Conservation (phyloP, 1,140 invertebrate species). For the Frieseomelitta varia region DNA sequence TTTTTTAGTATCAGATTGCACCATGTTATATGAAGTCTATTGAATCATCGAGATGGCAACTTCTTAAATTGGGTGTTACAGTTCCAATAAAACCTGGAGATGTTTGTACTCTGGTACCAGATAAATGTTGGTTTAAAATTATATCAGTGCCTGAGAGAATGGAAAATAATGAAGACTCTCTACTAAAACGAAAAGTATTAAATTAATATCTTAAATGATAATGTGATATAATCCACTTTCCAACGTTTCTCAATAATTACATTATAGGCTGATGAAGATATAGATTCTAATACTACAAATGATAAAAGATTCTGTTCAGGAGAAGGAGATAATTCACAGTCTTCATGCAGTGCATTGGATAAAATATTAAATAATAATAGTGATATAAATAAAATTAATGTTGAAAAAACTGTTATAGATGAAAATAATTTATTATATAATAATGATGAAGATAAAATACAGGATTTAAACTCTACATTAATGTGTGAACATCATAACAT, state of each 20-base stretch:
- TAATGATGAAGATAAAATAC: neutral
- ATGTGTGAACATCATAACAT: neutral
- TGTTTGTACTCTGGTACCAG: slow-evolving; percentile 58
- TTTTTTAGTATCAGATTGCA: slow-evolving; percentile 59
- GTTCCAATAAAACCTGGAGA: slow-evolving; percentile 62
- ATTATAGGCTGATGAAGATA: slow-evolving; percentile 51
- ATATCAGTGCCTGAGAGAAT: slow-evolving; percentile 47
- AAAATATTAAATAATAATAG: neutral
- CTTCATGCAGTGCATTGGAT: neutral
- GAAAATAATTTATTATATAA: neutral
- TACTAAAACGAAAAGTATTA: slow-evolving; percentile 61
- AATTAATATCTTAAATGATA: neutral
- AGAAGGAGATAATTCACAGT: slow-evolving; percentile 30
- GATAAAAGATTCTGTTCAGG: slow-evolving; percentile 58
- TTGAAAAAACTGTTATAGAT: neutral
- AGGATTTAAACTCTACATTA: slow-evolving; percentile 4
- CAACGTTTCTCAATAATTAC: neutral
- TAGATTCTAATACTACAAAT: slow-evolving; percentile 25
- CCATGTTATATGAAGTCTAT: slow-evolving; percentile 65
- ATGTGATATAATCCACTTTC: neutral
- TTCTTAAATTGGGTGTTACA: slow-evolving; percentile 52
- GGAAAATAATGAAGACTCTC: slow-evolving; percentile 42
- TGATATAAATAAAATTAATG: neutral
- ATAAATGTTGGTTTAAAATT: slow-evolving; percentile 70
- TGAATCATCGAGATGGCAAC: slow-evolving; percentile 54